These are phyloP conservation scores for Cryptoprocta ferox DNA, from an alignment of 2,797 vertebrate species.

Conservation along the genomic window DNA sequence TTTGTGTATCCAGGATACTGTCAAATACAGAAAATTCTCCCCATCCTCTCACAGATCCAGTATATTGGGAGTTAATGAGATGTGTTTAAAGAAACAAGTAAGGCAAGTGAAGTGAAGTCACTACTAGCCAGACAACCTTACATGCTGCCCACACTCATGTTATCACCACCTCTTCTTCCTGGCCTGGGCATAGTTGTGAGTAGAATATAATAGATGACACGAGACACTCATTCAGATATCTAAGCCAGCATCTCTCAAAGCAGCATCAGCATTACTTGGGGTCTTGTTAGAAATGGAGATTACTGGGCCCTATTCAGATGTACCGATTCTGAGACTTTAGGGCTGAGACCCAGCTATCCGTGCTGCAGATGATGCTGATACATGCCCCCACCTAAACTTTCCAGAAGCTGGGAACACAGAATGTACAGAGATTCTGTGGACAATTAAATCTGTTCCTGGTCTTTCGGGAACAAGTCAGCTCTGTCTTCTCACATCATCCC, in stretches of 20 bases:
- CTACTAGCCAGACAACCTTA: not conserved
- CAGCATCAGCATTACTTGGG: not conserved
- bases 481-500: not conserved
- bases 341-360: not conserved
- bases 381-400: not conserved
- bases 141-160: not conserved
- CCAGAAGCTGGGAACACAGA: not conserved
- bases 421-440: not conserved
- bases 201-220: not conserved
- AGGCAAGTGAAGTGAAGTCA: not conserved
- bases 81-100: not conserved
- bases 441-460: not conserved
- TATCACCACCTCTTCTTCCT: not conserved
- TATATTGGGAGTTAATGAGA: not conserved
- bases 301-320: no score
- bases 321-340: not conserved
- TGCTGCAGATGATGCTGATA: not conserved
- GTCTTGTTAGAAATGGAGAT: not conserved
- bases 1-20: conserved; percentile 8
- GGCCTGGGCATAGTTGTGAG: not conserved
- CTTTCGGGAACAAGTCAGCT: not conserved
- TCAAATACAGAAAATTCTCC: not conserved
- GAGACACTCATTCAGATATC: not conserved
- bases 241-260: not conserved
- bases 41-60: not conserved